Percentiles rank a stretch among this genome's conserved stretches.
These are phyloP conservation scores for Ceratoteleas bidentatus DNA, from an alignment of 1,140 invertebrate genomes.

Conservation along the genomic window DNA sequence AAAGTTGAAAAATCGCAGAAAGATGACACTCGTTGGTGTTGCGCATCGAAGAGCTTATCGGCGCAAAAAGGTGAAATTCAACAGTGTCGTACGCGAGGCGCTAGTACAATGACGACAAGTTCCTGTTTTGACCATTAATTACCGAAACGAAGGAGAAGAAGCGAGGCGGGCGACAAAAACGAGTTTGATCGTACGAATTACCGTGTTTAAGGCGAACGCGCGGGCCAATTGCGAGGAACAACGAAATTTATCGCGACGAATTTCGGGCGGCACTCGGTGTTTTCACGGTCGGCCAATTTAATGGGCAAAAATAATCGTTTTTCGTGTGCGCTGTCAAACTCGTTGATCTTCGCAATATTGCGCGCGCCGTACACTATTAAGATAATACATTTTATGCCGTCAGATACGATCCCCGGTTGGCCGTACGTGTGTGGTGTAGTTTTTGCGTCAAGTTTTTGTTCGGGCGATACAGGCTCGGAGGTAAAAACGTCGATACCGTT, in stretches of 20 bases:
- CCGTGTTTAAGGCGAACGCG: conserved; percentile 45
- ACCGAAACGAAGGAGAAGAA: conserved; percentile 7
- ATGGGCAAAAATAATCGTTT: conserved; percentile 51
- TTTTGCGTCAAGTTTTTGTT: conserved; percentile 48
- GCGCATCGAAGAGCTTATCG: too few relatives aligned
- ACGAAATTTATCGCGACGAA: conserved; percentile 41
- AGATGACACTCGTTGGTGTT: too few relatives aligned
- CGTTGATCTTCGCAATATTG: conserved; percentile 62
- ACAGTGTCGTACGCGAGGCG: not conserved
- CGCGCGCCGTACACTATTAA: conserved; percentile 57
- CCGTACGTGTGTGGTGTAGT: conserved; percentile 49
- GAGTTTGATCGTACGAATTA: conserved; percentile 46
- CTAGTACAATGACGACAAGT: conserved; percentile 25
- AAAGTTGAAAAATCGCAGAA: too few relatives aligned
- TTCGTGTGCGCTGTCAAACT: conserved; percentile 50
- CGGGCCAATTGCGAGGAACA: conserved; percentile 42
- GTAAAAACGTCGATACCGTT: conserved; percentile 59
- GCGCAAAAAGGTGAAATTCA: too few relatives aligned
- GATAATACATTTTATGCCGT: conserved; percentile 59
- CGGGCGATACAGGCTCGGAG: conserved; percentile 42
- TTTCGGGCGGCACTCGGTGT: conserved; percentile 35
- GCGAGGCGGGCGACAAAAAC: conserved; percentile 11
- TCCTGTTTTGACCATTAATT: conserved; percentile 31
- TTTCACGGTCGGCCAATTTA: conserved; percentile 45
- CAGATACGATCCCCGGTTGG: conserved; percentile 51